phyloP scores from a whole-genome alignment of 2,888 invertebrate genomes.

The Antitype chi region DNA sequence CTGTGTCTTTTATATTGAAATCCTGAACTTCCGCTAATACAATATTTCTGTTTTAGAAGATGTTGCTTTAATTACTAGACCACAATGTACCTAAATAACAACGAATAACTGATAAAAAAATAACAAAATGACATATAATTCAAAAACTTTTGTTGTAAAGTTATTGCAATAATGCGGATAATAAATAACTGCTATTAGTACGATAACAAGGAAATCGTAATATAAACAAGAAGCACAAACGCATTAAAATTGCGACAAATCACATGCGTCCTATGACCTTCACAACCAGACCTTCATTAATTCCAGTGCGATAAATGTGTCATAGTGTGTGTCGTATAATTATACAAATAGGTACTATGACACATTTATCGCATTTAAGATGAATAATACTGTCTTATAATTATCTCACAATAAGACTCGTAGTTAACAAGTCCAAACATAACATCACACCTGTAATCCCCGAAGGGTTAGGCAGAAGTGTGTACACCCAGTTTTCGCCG shows the following conservation, averaged over 20 bases:
- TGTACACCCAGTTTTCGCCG: too few relatives aligned
- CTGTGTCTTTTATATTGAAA: conserved; percentile 33
- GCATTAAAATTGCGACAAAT: conserved; percentile 4
- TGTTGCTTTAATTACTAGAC: too few relatives aligned
- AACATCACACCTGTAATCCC: too few relatives aligned
- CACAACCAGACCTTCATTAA: conserved; percentile 24
- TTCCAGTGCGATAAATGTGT: conserved; percentile 25
- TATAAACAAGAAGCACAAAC: not conserved
- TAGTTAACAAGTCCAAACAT: not conserved
- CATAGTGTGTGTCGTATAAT: conserved; percentile 4
- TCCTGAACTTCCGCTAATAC: not conserved
- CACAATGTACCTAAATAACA: too few relatives aligned
- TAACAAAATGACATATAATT: too few relatives aligned
- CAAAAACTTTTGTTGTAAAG: not conserved
- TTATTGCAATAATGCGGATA: not conserved
- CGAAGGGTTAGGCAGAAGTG: too few relatives aligned
- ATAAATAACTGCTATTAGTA: conserved; percentile 8
- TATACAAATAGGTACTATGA: too few relatives aligned
- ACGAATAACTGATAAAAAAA: too few relatives aligned
- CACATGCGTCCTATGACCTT: conserved; percentile 37
- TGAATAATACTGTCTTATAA: not conserved
- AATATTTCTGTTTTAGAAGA: not conserved
- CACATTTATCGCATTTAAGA: not conserved
- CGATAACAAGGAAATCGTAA: not conserved
- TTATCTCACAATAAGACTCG: not conserved